Base-by-base conservation (phyloP, 2,888 invertebrate species). In the Drosophila tripunctata region DNA sequence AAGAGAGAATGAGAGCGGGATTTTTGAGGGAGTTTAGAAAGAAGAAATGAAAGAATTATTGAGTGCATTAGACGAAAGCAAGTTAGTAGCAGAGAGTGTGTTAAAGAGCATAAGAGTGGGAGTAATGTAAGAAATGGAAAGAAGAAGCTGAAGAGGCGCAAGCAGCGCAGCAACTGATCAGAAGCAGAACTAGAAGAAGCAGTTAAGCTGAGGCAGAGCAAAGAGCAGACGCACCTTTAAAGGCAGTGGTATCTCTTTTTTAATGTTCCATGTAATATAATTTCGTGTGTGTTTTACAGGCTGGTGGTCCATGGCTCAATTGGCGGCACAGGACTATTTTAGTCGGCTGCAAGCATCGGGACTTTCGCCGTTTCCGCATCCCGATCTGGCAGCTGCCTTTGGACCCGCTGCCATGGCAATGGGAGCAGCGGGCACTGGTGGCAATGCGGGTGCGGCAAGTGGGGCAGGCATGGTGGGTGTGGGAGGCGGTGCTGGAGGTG, bases 261-360 rank as follows among this genome's bases (percentile, higher is more conserved):
- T 22, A 24, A 14, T 10, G n/a, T n/a, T n/a, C 3, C 5, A 22
- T 21, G 12, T 8, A 52, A 33, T 17, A 10, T 8, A 14, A 31
- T 41, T 21, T 1, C 12, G 3, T 7, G 17, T 36, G 2, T 41
- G 17, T 22, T 27, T 77, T 61, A 3, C 91, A 96, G 96, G 95
- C 91, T 97, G 97, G 97, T 97, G 96, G 96, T 96, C 96, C 17
- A 96, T 97, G 96, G 96, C 96, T 36, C 96, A 97, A 90, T 92
- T 97, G 80, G 96, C 96, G 30, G 96, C 96, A 0, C 97, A 97
- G 91, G 96, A 97, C 91, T 97, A 97, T 92, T 93, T 97, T 75
- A 95, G 96, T 43, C 93, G 96, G 64, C 92, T 97, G 73, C 96
- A 96, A 91, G 96, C 96, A 2, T 95, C 96, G 6, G 96, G 96